Evolutionary conservation across 2,888 invertebrate species (phyloP).

Genomic region (Agrochola macilenta): DNA sequence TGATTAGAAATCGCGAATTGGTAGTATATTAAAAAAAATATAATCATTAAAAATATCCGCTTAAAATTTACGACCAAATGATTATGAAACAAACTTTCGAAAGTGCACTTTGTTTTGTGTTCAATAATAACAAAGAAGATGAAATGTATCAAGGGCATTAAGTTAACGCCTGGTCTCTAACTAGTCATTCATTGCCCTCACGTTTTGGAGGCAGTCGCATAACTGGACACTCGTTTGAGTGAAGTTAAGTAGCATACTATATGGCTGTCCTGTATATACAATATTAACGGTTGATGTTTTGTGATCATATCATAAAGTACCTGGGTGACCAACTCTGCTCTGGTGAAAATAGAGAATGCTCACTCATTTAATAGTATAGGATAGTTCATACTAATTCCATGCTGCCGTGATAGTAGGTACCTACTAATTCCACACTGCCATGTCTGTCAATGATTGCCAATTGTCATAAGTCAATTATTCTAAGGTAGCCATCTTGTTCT

Average conservation of each 20-base stretch:
- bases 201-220: slow-evolving; percentile 27
- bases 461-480: no score
- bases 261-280: neutral
- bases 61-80: neutral
- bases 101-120: slow-evolving; percentile 33
- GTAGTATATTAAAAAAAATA: no score
- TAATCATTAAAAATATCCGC: slow-evolving; percentile 5
- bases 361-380: no score
- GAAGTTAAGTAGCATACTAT: neutral
- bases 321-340: no score
- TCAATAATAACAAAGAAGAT: slow-evolving; percentile 34
- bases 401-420: no score
- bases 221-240: slow-evolving; percentile 11
- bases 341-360: no score
- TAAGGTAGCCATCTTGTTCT: no score
- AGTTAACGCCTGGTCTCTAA: neutral
- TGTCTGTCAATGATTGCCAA: no score
- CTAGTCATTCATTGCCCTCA: slow-evolving; percentile 47
- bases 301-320: neutral
- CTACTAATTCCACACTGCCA: no score
- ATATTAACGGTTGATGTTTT: neutral
- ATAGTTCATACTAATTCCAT: no score
- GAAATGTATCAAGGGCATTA: slow-evolving; percentile 49
- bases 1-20: neutral
- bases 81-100: slow-evolving; percentile 45